Evolutionary conservation across 2,888 invertebrate species (phyloP).

Genomic region (Protophormia terraenovae): DNA sequence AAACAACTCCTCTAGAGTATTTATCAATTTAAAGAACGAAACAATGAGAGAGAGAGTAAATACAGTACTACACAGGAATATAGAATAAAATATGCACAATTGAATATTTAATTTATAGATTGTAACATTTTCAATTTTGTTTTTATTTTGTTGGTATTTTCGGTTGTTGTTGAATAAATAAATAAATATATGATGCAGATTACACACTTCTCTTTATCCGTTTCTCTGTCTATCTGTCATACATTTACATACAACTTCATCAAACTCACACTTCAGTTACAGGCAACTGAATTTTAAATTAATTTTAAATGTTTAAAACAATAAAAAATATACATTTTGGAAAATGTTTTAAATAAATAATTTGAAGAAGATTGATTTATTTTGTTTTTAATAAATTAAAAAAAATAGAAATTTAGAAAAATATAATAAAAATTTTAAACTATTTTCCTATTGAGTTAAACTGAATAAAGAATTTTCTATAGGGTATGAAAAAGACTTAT

Average conservation of each 20-base stretch:
- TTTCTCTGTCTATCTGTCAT: no score
- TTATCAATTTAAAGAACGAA: slow-evolving; percentile 45
- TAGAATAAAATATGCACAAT: slow-evolving; percentile 52
- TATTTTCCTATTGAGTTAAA: not conserved
- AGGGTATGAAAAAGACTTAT: not conserved
- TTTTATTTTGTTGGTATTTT: not conserved
- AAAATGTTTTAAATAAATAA: not conserved
- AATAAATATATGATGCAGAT: slow-evolving; percentile 33
- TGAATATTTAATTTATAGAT: slow-evolving; percentile 54
- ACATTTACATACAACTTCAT: not conserved
- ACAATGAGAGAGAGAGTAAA: not conserved
- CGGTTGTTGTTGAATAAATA: slow-evolving; percentile 25
- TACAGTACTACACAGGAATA: not conserved
- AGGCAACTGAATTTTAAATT: no score
- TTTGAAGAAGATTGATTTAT: not conserved
- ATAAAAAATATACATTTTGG: not conserved
- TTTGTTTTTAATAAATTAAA: not conserved
- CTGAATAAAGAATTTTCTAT: not conserved
- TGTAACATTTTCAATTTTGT: slow-evolving; percentile 26
- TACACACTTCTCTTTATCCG: slow-evolving; percentile 28
- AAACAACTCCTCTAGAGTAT: slow-evolving; percentile 35
- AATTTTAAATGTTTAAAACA: not conserved
- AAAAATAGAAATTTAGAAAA: not conserved
- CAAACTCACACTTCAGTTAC: not conserved
- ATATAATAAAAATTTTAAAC: not conserved